These are phyloP conservation scores for Discoglossus pictus DNA, from an alignment of 2,797 vertebrate genomes.

Conservation along the genomic window DNA sequence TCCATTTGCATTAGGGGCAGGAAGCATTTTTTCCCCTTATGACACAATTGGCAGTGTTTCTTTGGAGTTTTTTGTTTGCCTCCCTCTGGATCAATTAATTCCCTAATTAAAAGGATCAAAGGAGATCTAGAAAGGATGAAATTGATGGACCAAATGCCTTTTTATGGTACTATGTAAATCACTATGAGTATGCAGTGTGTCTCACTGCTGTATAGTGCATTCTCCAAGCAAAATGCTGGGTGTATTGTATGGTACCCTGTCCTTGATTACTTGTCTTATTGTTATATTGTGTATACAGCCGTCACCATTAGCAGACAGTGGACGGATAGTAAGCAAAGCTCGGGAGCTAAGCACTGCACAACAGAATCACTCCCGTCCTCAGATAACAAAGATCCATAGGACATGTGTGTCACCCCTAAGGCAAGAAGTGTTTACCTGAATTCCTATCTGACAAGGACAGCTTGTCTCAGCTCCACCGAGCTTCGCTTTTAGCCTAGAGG, in stretches of 20 bases:
- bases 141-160: too few relatives aligned
- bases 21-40: too few relatives aligned
- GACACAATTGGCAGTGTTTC: too few relatives aligned
- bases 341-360: not conserved
- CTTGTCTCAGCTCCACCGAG: conserved; percentile 38
- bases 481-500: conserved; percentile 26
- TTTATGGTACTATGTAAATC: too few relatives aligned
- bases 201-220: too few relatives aligned
- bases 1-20: too few relatives aligned
- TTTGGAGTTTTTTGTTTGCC: too few relatives aligned
- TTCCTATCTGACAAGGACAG: conserved; percentile 46
- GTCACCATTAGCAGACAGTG: not conserved
- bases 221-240: too few relatives aligned
- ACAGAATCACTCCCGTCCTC: not conserved
- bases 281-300: conserved; percentile 9
- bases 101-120: too few relatives aligned
- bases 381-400: conserved; percentile 23
- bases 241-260: not conserved
- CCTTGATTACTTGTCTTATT: not conserved
- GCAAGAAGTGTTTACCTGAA: conserved; percentile 30
- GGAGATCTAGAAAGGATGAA: too few relatives aligned
- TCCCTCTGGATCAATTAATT: too few relatives aligned
- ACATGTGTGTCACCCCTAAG: conserved; percentile 16
- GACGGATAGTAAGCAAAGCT: not conserved
- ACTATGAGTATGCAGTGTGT: too few relatives aligned